phyloP scores from a whole-genome alignment of 1,140 invertebrate species.

The Belonocnema kinseyi region DNA sequence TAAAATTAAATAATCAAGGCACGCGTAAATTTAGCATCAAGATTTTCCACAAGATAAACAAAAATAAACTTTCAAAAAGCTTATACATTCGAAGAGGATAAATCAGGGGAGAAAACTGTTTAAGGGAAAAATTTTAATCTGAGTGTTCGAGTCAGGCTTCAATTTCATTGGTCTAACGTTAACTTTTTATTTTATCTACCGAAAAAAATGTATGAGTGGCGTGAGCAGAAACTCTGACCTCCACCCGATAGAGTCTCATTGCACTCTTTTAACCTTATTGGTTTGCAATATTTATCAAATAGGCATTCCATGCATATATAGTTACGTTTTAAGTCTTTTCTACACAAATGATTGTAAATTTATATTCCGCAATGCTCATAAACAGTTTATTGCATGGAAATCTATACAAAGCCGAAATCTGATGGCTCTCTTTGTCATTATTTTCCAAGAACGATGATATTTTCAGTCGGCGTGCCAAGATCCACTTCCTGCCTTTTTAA shows the following conservation, averaged over 20 bases:
- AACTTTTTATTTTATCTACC: not conserved
- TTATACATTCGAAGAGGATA: too few species aligned
- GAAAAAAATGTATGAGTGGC: constrained; percentile 1
- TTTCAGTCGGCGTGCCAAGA: too few species aligned
- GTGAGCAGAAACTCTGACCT: not conserved
- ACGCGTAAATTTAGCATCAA: too few species aligned
- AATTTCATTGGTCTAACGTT: not conserved
- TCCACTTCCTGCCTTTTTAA: too few species aligned
- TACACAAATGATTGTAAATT: not conserved
- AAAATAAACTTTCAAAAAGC: too few species aligned
- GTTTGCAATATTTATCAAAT: constrained; percentile 30
- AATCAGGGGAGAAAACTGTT: not conserved
- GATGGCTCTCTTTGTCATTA: too few species aligned
- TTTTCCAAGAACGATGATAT: too few species aligned
- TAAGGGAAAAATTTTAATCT: not conserved
- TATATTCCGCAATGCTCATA: not conserved
- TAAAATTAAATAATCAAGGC: too few species aligned
- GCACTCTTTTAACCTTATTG: constrained; percentile 25
- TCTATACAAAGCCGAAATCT: not conserved
- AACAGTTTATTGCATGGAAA: not conserved
- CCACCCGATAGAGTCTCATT: constrained; percentile 5
- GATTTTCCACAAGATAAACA: not conserved
- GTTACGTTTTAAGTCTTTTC: not conserved
- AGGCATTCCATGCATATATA: not conserved
- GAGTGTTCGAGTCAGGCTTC: too few species aligned